These are phyloP conservation scores for Telmatherina bonti DNA, from an alignment of 2,797 vertebrate genomes.

Conservation along the genomic window DNA sequence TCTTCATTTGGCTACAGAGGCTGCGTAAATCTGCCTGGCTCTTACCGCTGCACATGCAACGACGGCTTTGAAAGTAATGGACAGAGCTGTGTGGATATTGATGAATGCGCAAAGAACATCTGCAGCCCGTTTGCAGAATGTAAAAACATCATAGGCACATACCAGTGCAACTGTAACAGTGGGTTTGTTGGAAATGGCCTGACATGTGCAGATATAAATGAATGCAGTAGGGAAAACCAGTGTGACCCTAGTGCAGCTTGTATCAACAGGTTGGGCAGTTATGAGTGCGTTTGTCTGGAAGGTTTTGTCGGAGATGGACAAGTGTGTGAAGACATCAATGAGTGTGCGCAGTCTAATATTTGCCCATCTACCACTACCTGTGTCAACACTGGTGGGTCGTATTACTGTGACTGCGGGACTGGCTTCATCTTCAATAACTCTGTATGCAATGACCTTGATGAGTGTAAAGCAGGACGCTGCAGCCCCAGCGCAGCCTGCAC, in stretches of 20 bases:
- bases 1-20: conserved; percentile 79
- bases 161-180: conserved; percentile 77
- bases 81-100: conserved; percentile 81
- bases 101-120: conserved; percentile 80
- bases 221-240: conserved; percentile 76
- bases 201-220: conserved; percentile 84
- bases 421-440: conserved; percentile 80
- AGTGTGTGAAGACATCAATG: conserved; percentile 82
- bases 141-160: conserved; percentile 81
- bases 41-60: conserved; percentile 81
- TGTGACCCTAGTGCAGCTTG: conserved; percentile 81
- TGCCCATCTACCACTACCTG: conserved; percentile 80
- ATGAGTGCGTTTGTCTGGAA: conserved; percentile 80
- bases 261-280: conserved; percentile 82
- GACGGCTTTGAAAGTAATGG: conserved; percentile 81
- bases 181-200: conserved; percentile 86
- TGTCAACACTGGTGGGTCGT: conserved; percentile 82
- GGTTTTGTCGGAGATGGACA: conserved; percentile 82
- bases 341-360: conserved; percentile 71
- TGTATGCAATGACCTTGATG: conserved; percentile 80
- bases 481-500: conserved; percentile 76
- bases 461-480: conserved; percentile 78
- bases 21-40: conserved; percentile 85
- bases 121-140: conserved; percentile 84
- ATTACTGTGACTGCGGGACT: conserved; percentile 80